These are phyloP conservation scores for Merluccius polli DNA, from an alignment of 2,797 vertebrate genomes.

Conservation along the genomic window DNA sequence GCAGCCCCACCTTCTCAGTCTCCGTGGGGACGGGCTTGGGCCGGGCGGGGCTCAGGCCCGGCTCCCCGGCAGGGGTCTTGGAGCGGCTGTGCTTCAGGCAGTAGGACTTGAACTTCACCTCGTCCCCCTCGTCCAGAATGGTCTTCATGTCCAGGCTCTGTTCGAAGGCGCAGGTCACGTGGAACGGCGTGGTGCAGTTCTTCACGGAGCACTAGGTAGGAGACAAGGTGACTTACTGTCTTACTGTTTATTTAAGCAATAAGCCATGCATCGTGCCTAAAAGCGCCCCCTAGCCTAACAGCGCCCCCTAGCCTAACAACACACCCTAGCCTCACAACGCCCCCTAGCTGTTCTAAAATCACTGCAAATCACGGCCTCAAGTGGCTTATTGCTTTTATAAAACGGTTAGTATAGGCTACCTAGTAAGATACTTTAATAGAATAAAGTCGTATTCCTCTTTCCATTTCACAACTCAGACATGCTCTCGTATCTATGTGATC, in stretches of 20 bases:
- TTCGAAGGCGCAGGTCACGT: slow-evolving; percentile 98
- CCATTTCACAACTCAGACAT: too few species aligned
- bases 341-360: too few species aligned
- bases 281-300: too few species aligned
- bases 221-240: background rate
- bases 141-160: slow-evolving; percentile 98
- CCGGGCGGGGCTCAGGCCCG: slow-evolving; percentile 75
- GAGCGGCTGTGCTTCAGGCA: slow-evolving; percentile 96
- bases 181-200: slow-evolving; percentile 97
- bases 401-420: too few species aligned
- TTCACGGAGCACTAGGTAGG: slow-evolving; percentile 91
- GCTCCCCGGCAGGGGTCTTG: slow-evolving; percentile 69
- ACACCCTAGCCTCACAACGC: too few species aligned
- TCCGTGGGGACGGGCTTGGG: slow-evolving; percentile 76
- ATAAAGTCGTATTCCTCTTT: too few species aligned
- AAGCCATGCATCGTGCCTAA: too few species aligned
- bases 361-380: too few species aligned
- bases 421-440: too few species aligned
- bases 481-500: too few species aligned
- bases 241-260: background rate
- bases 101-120: slow-evolving; percentile 97
- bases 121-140: slow-evolving; percentile 93
- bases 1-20: slow-evolving; percentile 82
- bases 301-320: too few species aligned
- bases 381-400: too few species aligned